Evolutionary conservation across 2,888 invertebrate species (phyloP), one percentile per base, ranked within the genome.

Genomic region (Polyommatus iphigenia): DNA sequence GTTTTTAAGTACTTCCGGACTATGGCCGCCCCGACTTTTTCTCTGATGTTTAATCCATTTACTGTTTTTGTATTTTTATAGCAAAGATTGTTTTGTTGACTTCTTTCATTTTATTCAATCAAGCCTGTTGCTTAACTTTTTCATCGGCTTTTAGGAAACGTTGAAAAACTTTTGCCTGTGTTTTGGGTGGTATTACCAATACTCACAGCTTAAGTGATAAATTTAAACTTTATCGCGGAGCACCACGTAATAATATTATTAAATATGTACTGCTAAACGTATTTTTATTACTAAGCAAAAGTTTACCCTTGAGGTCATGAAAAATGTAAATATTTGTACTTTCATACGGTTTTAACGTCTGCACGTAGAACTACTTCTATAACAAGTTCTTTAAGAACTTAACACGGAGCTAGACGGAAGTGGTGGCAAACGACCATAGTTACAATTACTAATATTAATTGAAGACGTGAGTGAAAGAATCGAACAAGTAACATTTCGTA

Each of bases 1-100:
- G 78, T 76, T 77, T 71, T 73, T 78, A 79, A 81, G 79, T 77
- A 78, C 79, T 54, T 80, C 80, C 79, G 79, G 79, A 62, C 71
- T 71, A 77, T 46, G 54, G 77, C 77, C 76, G 59, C 79, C 71
- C 76, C 79, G 73, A 73, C 20, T 73, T n/a, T 73, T 73, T 72
- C 72, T 72, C 8, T 72, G 36, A 72, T 46, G 20, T 73, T 73
- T 73, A 73, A 73, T 73, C 46, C 73, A 73, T 46, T 73, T 73
- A 73, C n/a, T 46, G 46, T 41, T 20, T 73, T 73, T 46, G 24
- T 41, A n/a, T 73, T 73, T 73, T 41, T 50, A 46, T 50, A 10
- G 41, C 41, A 50, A 73, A 73, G 4, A 24, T 46, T 50, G 41
- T 24, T 72, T 73, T 71, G 71, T 36, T 36, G 10, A 18, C n/a